Base-by-base conservation (phyloP, 1,140 invertebrate species). In the Hestina assimilis region DNA sequence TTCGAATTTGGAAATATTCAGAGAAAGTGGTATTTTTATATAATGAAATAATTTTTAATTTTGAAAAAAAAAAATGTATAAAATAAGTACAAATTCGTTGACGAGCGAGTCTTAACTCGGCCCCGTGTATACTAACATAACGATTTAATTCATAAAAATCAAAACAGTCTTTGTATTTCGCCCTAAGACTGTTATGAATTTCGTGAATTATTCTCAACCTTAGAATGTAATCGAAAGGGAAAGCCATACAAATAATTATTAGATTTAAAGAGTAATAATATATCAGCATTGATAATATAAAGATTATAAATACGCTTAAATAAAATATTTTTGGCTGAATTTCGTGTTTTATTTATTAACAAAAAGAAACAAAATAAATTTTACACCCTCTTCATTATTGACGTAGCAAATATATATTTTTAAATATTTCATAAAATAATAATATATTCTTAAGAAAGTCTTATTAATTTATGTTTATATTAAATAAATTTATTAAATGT, bases 281-380 rank as follows among this genome's bases (percentile, higher is more conserved):
- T 85, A 87, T 87, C 79, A 82, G 71, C 79, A 85, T 87, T 75
- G 75, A 84, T 85, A 82, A 83, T 83, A 86, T 87, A 86, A 87
- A 84, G 73, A 82, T 82, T 87, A 88, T 87, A 89, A 89, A 88
- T 87, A 89, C 84, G 88, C 88, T 89, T 89, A 89, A 89, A 89
- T 89, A 89, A 89, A 89, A 88, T 88, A 88, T 89, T 89, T 89
- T 86, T 88, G 86, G 85, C 85, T 85, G 85, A 84, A 58, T 63
- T 24, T 55, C 19, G 70, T 75, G 69, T 87, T 88, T 87, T 78
- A 85, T 89, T 88, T 63, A 65, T 43, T 41, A 11, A 15, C 9
- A 50, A 23, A 40, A 12, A 4, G 35, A n/a, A n/a, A n/a, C n/a
- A n/a, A n/a, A n/a, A n/a, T n/a, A n/a, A n/a, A n/a, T n/a, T n/a